Conservation (phyloP, 64 coral and sea anemone species). For the Porites lutea region DNA sequence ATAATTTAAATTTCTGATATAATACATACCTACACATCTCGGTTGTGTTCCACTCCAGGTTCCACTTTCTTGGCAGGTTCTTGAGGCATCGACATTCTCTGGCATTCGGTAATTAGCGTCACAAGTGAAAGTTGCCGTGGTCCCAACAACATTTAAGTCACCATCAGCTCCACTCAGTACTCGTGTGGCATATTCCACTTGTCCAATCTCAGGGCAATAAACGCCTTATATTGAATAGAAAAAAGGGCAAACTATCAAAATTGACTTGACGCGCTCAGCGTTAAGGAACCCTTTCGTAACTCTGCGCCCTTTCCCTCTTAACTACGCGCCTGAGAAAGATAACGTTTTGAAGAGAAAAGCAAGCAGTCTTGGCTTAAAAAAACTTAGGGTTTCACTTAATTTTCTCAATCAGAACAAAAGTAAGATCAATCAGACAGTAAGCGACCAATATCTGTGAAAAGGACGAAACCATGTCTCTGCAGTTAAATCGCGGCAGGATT, state of each 20-base stretch:
- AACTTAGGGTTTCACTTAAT: no score
- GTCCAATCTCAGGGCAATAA: slow-evolving; percentile 53
- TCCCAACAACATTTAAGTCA: slow-evolving; percentile 9
- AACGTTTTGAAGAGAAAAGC: no score
- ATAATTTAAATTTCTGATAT: background rate
- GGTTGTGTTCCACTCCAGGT: slow-evolving; percentile 61
- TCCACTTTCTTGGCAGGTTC: slow-evolving; percentile 53
- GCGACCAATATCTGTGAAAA: no score
- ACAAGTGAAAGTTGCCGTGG: slow-evolving; percentile 54
- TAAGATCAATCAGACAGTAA: no score
- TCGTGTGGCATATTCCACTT: slow-evolving; percentile 40
- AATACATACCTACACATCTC: slow-evolving; percentile 58
- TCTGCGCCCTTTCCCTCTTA: no score
- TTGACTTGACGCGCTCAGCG: no score
- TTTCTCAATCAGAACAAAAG: no score
- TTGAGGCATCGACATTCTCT: background rate
- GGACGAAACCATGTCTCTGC: no score
- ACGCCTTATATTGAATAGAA: slow-evolving; percentile 31
- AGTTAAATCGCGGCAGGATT: no score
- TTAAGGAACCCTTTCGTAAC: no score
- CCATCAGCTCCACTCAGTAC: background rate
- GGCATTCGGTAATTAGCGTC: slow-evolving; percentile 55
- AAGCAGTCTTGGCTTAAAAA: no score
- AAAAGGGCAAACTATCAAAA: background rate
- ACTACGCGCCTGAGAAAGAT: no score